Conservation (phyloP, 2,888 invertebrate genomes). For the Eulithis prunata region DNA sequence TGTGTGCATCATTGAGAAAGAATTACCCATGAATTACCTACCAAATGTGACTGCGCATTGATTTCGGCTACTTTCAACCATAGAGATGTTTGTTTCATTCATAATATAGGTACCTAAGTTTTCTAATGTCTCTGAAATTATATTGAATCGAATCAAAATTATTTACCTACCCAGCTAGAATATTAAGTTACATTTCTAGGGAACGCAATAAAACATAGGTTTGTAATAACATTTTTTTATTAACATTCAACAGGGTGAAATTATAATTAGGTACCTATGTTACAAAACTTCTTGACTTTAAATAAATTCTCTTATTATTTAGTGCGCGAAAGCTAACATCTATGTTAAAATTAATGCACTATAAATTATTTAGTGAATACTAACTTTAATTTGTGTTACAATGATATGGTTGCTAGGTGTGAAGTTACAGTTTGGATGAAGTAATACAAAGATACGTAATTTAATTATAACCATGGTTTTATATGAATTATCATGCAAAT, state of each 20-base stretch:
- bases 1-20: too few relatives aligned
- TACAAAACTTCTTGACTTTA: slow-evolving; percentile 47
- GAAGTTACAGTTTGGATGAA: slow-evolving; percentile 22
- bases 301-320: slow-evolving; percentile 45
- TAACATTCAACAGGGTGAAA: slow-evolving; percentile 49
- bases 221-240: slow-evolving; percentile 51
- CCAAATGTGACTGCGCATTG: too few relatives aligned
- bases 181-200: neutral
- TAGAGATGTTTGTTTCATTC: too few relatives aligned
- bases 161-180: too few relatives aligned
- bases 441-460: slow-evolving; percentile 26
- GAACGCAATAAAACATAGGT: slow-evolving; percentile 26
- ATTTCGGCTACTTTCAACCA: too few relatives aligned
- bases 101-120: too few relatives aligned
- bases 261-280: slow-evolving; percentile 49
- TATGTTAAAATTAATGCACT: slow-evolving; percentile 25
- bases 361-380: slow-evolving; percentile 19
- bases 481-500: slow-evolving; percentile 29
- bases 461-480: slow-evolving; percentile 23
- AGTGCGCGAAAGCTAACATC: slow-evolving; percentile 36
- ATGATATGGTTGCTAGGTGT: slow-evolving; percentile 27
- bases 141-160: too few relatives aligned
- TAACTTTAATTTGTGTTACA: slow-evolving; percentile 1
- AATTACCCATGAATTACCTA: too few relatives aligned
- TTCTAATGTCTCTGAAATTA: too few relatives aligned